Evolutionary conservation across 2,888 invertebrate species (phyloP).

Genomic region (Sminthurinus aureus): DNA sequence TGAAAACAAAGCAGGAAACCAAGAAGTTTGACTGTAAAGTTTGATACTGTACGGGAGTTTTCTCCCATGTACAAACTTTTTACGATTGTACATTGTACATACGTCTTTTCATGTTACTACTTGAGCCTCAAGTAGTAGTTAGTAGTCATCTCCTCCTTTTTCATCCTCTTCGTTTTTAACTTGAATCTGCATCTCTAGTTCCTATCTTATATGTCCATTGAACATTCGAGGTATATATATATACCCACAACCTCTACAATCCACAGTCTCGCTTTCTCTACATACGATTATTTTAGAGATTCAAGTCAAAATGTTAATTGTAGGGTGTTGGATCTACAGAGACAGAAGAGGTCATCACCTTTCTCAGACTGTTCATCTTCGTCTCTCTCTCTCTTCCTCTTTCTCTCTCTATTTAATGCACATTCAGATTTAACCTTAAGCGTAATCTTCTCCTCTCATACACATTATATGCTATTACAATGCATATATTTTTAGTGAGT

Average conservation of each 20-base stretch:
- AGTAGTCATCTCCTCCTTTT: conserved; percentile 1
- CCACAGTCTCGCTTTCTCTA: background rate
- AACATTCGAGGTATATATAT: no score
- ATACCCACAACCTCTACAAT: no score
- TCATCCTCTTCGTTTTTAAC: background rate
- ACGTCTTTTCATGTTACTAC: no score
- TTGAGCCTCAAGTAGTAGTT: background rate
- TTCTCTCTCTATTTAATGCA: background rate
- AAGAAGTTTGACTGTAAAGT: no score
- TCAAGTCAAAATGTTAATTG: conserved; percentile 42
- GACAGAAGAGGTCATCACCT: conserved; percentile 32
- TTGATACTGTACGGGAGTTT: no score
- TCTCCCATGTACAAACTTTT: no score
- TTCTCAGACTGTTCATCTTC: conserved; percentile 31
- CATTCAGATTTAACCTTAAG: conserved; percentile 36
- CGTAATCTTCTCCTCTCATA: background rate
- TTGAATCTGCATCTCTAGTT: background rate
- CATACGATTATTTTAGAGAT: conserved; percentile 3
- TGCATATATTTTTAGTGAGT: background rate
- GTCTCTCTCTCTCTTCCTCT: no score
- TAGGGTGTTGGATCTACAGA: conserved; percentile 33
- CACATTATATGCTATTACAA: background rate
- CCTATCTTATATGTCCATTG: background rate
- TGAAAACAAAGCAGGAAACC: no score
- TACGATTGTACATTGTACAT: no score